phyloP scores from a whole-genome alignment of 1,140 invertebrate species.

The Drosophila willistoni region DNA sequence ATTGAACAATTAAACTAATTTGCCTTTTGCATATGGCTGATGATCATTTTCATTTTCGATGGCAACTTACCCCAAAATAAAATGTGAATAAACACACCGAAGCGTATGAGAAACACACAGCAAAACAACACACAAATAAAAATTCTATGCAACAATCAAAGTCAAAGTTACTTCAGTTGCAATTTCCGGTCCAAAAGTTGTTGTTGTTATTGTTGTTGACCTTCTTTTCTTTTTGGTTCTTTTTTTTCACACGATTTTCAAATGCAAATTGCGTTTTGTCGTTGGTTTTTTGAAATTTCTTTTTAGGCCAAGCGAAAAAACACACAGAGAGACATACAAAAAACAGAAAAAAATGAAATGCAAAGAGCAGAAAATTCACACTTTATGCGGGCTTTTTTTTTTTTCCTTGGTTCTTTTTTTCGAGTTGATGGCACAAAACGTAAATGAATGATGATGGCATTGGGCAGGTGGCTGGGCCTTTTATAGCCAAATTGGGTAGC shows the following conservation, averaged over 20 bases:
- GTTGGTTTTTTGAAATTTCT: slow-evolving; percentile 23
- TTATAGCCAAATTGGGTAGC: slow-evolving; percentile 49
- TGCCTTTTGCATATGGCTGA: slow-evolving; percentile 44
- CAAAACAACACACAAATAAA: slow-evolving; percentile 22
- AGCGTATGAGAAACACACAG: not conserved
- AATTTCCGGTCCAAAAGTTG: slow-evolving; percentile 52
- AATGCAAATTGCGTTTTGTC: slow-evolving; percentile 68
- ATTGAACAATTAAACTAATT: slow-evolving; percentile 78
- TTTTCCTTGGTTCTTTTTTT: slow-evolving; percentile 7
- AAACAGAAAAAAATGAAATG: slow-evolving; percentile 11
- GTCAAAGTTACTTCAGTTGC: slow-evolving; percentile 54
- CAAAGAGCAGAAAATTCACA: slow-evolving; percentile 47
- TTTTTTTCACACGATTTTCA: slow-evolving; percentile 67
- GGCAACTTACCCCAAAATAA: slow-evolving; percentile 38
- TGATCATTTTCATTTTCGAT: not conserved
- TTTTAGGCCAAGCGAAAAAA: slow-evolving; percentile 36
- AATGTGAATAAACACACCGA: slow-evolving; percentile 30
- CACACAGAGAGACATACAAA: not conserved
- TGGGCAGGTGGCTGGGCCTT: slow-evolving; percentile 66
- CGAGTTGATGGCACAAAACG: slow-evolving; percentile 53
- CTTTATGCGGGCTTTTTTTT: slow-evolving; percentile 63
- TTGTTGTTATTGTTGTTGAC: slow-evolving; percentile 32
- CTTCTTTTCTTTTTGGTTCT: slow-evolving; percentile 48
- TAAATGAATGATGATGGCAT: slow-evolving; percentile 63
- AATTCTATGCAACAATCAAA: slow-evolving; percentile 36